Base-by-base conservation (phyloP, 2,797 vertebrate genomes). In the Babyrousa celebensis region DNA sequence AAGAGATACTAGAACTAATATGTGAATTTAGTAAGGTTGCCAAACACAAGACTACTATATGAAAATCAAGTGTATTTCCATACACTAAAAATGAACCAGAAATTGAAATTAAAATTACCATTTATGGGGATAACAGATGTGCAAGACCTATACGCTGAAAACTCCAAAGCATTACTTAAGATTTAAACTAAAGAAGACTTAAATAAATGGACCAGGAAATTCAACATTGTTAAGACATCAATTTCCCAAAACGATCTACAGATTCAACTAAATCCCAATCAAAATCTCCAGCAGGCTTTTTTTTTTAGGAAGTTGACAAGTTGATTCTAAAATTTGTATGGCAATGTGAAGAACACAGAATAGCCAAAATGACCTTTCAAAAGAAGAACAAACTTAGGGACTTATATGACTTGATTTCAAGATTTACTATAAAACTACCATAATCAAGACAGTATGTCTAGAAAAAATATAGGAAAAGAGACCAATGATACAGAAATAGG, bases 311-410 rank as follows among this genome's bases (percentile, higher is more conserved):
- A 89, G 68, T 17, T n/a, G 14, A 78, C 16, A 86, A 83, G 54
- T 9, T 58, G 77, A 77, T 77, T 96, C 56, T 72, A 74, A 95
- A 85, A 89, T 60, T 7, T 54, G 54, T 56, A 79, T 68, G 36
- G 21, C 88, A 88, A 93, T 15, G 16, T 56, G 25, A 92, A 94
- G 9, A 84, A 80, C 36, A 82, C 0, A 68, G 63, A 91, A 43
- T 16, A 88, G 68, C 25, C 40, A 60, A 85, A 95, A 91, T 12
- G 68, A 56, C 20, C 87, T 79, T 58, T 68, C 43, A 67, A 82
- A 78, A 94, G 23, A 70, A 75, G 43, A 77, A 78, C 52, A 52
- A 62, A 70, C 58, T 43, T n/a, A 84, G 14, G 54, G 62, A 88
- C 63, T 82, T 43, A 56, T 1, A 29, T 29, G 62, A 75, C 16